Conservation (phyloP, 2,888 invertebrate genomes). For the Drosophila parthenogenetica region DNA sequence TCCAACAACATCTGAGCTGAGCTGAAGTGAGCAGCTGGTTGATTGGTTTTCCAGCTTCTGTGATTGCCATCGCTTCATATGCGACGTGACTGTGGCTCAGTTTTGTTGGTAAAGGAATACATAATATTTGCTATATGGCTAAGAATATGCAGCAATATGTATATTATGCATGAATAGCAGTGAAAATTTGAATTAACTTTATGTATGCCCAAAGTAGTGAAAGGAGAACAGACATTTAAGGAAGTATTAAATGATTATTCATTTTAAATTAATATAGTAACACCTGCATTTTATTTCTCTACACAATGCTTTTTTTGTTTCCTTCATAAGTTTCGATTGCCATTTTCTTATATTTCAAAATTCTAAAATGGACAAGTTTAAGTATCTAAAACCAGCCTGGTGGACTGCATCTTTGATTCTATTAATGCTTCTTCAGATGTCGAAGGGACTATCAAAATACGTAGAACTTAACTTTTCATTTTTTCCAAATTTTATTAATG, state of each 20-base stretch:
- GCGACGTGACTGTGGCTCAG: constrained; percentile 79
- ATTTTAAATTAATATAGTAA: not conserved
- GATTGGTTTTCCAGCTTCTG: constrained; percentile 61
- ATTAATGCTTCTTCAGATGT: constrained; percentile 39
- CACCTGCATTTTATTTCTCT: not conserved
- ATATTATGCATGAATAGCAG: constrained; percentile 35
- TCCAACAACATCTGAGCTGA: constrained; percentile 31
- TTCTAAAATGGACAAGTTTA: constrained; percentile 52
- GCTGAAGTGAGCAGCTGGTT: constrained; percentile 48
- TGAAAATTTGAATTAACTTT: not conserved
- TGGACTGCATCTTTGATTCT: constrained; percentile 47
- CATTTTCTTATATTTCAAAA: not conserved
- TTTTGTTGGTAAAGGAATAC: constrained; percentile 36
- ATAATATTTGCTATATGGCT: constrained; percentile 18
- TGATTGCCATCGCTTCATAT: constrained; percentile 74
- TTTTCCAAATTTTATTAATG: not conserved
- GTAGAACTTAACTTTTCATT: not conserved
- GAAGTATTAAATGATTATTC: no score
- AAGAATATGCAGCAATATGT: constrained; percentile 31
- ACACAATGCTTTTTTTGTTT: not conserved
- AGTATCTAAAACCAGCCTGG: constrained; percentile 42
- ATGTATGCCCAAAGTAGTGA: no score
- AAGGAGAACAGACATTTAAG: no score
- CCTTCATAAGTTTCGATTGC: not conserved
- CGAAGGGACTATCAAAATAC: constrained; percentile 30